Percentiles rank a stretch among this genome's conserved stretches.
Conservation (phyloP, 2,113 vertebrate species). For the Gambusia holbrooki region DNA sequence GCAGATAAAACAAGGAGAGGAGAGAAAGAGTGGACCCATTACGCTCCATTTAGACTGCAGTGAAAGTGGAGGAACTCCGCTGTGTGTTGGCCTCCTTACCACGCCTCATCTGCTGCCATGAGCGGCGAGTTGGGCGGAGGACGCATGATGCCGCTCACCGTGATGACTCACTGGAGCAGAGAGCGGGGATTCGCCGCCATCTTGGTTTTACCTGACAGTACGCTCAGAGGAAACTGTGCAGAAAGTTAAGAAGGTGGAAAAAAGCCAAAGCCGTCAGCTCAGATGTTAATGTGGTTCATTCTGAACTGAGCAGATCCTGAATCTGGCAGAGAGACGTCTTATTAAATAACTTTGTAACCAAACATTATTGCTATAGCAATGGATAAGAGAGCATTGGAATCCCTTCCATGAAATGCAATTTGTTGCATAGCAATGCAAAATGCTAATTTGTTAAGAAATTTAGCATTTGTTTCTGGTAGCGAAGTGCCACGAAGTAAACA, state of each 20-base stretch:
- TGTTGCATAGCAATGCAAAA: too few relatives aligned
- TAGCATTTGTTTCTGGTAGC: too few relatives aligned
- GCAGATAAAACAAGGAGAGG: conserved; percentile 35
- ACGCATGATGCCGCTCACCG: not conserved
- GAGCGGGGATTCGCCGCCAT: conserved; percentile 7
- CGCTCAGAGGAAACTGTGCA: conserved; percentile 1
- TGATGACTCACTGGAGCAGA: conserved; percentile 42
- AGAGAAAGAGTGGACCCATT: conserved; percentile 48
- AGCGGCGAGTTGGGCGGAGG: not conserved
- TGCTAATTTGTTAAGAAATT: too few relatives aligned
- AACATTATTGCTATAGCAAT: too few relatives aligned
- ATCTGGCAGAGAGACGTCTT: too few relatives aligned
- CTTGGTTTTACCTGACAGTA: not conserved
- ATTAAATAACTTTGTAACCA: too few relatives aligned
- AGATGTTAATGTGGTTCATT: too few relatives aligned
- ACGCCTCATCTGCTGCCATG: conserved; percentile 41
- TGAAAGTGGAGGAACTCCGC: conserved; percentile 67
- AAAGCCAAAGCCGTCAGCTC: not conserved
- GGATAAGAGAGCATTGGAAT: too few relatives aligned
- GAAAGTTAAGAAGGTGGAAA: not conserved
- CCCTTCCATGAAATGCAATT: too few relatives aligned
- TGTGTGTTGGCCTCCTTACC: conserved; percentile 73
- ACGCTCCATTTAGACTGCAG: conserved; percentile 68
- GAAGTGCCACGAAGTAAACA: too few relatives aligned
- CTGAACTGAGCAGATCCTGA: too few relatives aligned